Percentiles rank a stretch among this genome's conserved stretches.
phyloP scores from a whole-genome alignment of 2,113 vertebrate species.

The Cardinalis cardinalis region DNA sequence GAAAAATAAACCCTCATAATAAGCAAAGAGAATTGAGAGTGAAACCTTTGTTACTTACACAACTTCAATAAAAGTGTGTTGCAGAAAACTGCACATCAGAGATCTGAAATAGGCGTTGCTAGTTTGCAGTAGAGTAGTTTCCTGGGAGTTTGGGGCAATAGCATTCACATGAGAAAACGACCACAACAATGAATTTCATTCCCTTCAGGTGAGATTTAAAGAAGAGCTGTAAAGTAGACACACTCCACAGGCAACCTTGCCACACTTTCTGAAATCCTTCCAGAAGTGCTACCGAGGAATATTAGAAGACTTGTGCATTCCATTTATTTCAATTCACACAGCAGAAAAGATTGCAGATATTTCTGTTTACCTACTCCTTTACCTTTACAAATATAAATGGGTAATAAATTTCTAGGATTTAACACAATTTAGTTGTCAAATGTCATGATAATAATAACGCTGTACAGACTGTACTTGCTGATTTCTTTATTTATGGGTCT shows the following conservation, averaged over 20 bases:
- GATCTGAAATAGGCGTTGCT: neutral
- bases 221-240: neutral
- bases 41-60: neutral
- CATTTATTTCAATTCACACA: neutral
- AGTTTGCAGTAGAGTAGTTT: neutral
- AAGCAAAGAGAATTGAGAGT: neutral
- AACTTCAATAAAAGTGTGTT: neutral
- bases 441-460: neutral
- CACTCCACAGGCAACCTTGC: neutral
- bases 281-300: neutral
- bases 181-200: neutral
- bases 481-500: neutral
- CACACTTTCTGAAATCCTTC: neutral
- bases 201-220: neutral
- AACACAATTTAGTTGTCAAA: neutral
- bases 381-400: neutral
- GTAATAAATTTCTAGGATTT: neutral
- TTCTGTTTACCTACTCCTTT: neutral
- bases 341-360: neutral
- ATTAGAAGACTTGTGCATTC: neutral
- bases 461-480: neutral
- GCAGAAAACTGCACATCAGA: neutral
- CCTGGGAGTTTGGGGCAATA: neutral
- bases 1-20: neutral
- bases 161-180: neutral